Conservation (phyloP, 2,888 invertebrate genomes). For the Eucera pruinosa region DNA sequence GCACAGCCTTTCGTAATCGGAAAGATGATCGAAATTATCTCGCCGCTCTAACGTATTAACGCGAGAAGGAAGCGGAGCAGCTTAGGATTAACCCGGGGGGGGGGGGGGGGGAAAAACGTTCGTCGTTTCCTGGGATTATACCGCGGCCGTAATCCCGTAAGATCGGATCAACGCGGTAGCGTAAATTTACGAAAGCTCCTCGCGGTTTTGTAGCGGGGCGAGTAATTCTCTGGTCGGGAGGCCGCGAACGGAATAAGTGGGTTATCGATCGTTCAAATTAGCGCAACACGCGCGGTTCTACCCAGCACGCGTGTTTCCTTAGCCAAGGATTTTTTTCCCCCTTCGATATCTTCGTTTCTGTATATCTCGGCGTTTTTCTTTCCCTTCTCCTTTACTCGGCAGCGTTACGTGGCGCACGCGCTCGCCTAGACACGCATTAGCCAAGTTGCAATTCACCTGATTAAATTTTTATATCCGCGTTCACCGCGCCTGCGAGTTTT, state of each 20-base stretch:
- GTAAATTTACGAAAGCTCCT: conserved; percentile 13
- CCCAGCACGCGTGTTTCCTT: background rate
- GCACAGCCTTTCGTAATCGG: too few species aligned
- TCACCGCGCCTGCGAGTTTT: conserved; percentile 49
- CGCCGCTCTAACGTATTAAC: too few species aligned
- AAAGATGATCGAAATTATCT: too few species aligned
- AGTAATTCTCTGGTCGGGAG: background rate
- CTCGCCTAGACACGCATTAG: conserved; percentile 27
- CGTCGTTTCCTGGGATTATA: conserved; percentile 64
- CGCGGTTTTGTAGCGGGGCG: too few species aligned
- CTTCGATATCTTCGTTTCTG: too few species aligned
- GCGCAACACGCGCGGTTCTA: too few species aligned
- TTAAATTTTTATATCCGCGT: conserved; percentile 55
- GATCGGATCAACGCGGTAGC: background rate
- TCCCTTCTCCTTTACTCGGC: background rate
- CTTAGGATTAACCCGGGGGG: conserved; percentile 40
- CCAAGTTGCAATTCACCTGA: conserved; percentile 58
- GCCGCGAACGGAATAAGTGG: conserved; percentile 36
- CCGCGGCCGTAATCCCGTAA: conserved; percentile 13
- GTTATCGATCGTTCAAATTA: conserved; percentile 55
- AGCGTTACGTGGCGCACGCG: conserved; percentile 47
- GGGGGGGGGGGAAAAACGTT: conserved; percentile 31
- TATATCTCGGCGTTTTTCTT: background rate
- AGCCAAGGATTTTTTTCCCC: background rate
- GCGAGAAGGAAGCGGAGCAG: conserved; percentile 43